Percentiles rank a stretch among this genome's conserved stretches.
Evolutionary conservation across 2,888 invertebrate genomes (phyloP).

Genomic region (Oscheius myriophilus): DNA sequence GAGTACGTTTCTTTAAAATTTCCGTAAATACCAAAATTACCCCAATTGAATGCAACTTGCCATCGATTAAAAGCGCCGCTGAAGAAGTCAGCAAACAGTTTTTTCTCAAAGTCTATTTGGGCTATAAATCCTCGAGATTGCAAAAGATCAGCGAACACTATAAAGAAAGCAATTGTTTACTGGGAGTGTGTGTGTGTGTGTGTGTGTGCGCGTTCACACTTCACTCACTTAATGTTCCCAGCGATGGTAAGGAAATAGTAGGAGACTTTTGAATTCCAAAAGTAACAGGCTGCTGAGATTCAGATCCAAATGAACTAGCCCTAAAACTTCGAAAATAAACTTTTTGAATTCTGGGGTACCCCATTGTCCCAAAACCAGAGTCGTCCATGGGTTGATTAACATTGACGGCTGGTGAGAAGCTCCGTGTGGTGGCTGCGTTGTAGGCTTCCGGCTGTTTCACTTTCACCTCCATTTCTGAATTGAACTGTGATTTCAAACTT

Average conservation of each 20-base stretch:
- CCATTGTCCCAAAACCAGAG: constrained; percentile 2
- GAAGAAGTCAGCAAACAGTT: not conserved
- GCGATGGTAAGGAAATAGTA: constrained; percentile 48
- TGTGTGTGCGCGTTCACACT: no score
- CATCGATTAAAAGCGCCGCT: no score
- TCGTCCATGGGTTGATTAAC: constrained; percentile 18
- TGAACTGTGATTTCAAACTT: not conserved
- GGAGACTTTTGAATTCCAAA: constrained; percentile 41
- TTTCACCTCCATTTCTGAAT: constrained; percentile 54
- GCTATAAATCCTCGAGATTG: no score
- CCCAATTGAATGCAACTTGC: no score
- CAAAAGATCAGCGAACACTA: no score
- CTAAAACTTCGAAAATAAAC: no score
- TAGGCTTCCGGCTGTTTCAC: constrained; percentile 36
- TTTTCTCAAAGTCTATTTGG: not conserved
- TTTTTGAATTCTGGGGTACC: not conserved
- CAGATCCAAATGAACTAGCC: constrained; percentile 5
- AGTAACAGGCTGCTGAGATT: constrained; percentile 1
- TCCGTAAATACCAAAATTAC: no score
- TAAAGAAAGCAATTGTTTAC: no score
- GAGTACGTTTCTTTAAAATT: no score
- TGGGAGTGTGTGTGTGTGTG: no score
- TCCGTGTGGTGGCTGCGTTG: not conserved
- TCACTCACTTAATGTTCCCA: constrained; percentile 39
- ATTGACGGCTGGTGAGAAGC: not conserved